Conservation (phyloP, 2,888 invertebrate species). For the Lymantria monacha region DNA sequence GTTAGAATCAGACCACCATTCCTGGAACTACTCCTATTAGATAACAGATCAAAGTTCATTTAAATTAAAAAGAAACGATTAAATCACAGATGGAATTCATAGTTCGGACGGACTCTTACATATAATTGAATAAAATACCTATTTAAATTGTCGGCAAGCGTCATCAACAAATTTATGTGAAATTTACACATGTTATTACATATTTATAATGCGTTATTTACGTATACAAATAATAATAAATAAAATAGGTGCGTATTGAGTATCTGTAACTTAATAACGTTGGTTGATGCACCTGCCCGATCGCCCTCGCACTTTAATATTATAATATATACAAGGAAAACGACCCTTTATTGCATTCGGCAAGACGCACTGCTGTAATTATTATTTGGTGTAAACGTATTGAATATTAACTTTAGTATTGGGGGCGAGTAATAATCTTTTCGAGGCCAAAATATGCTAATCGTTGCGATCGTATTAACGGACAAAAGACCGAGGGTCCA, state of each 20-base stretch:
- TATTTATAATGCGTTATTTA: conserved; percentile 56
- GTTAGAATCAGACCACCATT: conserved; percentile 59
- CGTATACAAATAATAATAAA: conserved; percentile 54
- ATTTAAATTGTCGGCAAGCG: conserved; percentile 21
- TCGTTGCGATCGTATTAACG: conserved; percentile 50
- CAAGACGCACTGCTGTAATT: conserved; percentile 69
- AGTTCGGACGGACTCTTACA: conserved; percentile 16
- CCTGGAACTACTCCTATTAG: conserved; percentile 69
- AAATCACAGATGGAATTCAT: conserved; percentile 40
- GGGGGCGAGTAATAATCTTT: conserved; percentile 66
- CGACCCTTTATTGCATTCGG: conserved; percentile 67
- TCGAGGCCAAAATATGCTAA: conserved; percentile 68
- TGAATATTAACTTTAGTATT: conserved; percentile 68
- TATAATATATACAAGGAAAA: conserved; percentile 70
- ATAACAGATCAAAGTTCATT: conserved; percentile 70
- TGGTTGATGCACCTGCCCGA: conserved; percentile 63
- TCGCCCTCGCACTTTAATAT: conserved; percentile 60
- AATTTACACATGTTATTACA: conserved; percentile 32
- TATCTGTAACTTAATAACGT: conserved; percentile 69
- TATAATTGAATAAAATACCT: conserved; percentile 32
- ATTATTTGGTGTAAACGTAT: conserved; percentile 79
- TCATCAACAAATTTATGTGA: conserved; percentile 25
- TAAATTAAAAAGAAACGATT: conserved; percentile 63
- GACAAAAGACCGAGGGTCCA: conserved; percentile 39
- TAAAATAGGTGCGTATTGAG: conserved; percentile 54